Percentiles rank a stretch among this genome's conserved stretches.
Evolutionary conservation across 2,797 vertebrate species (phyloP).

Genomic region (Antrozous pallidus): DNA sequence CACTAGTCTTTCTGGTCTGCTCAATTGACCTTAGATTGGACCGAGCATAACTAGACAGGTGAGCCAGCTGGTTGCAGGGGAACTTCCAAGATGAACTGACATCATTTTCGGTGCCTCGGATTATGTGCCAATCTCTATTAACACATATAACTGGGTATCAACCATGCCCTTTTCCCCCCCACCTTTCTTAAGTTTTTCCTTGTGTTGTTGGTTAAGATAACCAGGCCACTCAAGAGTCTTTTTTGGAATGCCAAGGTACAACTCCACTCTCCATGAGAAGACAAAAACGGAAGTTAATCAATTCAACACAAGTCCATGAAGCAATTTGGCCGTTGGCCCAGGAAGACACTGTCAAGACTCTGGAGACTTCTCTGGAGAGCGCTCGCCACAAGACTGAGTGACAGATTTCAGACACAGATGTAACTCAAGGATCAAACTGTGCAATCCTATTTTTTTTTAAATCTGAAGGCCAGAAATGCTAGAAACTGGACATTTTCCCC

Average conservation of each 20-base stretch:
- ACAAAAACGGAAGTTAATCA: conserved; percentile 73
- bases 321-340: conserved; percentile 73
- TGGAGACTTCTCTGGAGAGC: background rate
- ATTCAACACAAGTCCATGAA: conserved; percentile 58
- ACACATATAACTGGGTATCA: background rate
- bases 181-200: background rate
- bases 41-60: conserved; percentile 27
- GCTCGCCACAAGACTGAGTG: background rate
- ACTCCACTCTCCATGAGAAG: conserved; percentile 57
- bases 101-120: conserved; percentile 50
- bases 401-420: conserved; percentile 2
- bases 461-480: conserved; percentile 1
- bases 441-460: background rate
- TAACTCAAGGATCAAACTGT: background rate
- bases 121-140: background rate
- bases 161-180: background rate
- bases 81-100: conserved; percentile 45
- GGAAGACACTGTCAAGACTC: conserved; percentile 60
- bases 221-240: background rate
- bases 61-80: conserved; percentile 25
- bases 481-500: background rate
- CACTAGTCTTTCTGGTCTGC: background rate
- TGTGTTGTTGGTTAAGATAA: background rate
- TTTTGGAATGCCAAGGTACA: conserved; percentile 56
- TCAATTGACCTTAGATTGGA: conserved; percentile 55